Evolutionary conservation across 23 tunicate genomes (phyloP).

Genomic region (Trididemnum miniatum): DNA sequence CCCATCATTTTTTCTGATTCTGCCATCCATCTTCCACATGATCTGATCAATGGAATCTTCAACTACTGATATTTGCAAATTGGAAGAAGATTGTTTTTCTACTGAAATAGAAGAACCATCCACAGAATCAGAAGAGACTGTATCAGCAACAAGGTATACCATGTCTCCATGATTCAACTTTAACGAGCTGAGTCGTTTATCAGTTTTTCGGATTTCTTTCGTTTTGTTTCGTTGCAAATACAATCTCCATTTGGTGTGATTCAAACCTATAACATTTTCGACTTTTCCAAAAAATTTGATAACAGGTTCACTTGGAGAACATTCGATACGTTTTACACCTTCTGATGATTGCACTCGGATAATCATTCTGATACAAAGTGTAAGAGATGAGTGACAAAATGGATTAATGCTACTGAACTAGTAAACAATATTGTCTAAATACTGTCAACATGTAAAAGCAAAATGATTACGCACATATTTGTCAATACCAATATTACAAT

Average conservation of each 20-base stretch:
- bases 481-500: too few species aligned
- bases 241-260: conserved; percentile 33
- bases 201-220: conserved; percentile 30
- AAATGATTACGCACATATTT: too few species aligned
- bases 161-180: conserved; percentile 93
- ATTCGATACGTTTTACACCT: conserved; percentile 74
- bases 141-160: conserved; percentile 28
- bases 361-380: conserved; percentile 78
- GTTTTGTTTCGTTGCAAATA: conserved; percentile 42
- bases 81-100: neutral
- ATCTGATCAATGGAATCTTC: conserved; percentile 80
- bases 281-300: conserved; percentile 36
- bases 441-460: too few species aligned
- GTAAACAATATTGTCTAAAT: too few species aligned
- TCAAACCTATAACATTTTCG: conserved; percentile 18
- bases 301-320: conserved; percentile 39
- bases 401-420: too few species aligned
- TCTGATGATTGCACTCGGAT: conserved; percentile 72
- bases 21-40: conserved; percentile 78
- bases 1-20: conserved; percentile 32
- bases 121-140: neutral
- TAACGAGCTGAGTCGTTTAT: conserved; percentile 31
- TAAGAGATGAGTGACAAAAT: too few species aligned
- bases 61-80: neutral
- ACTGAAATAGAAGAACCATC: neutral